Conservation (phyloP, 2,888 invertebrate species). For the Encarsia formosa region DNA sequence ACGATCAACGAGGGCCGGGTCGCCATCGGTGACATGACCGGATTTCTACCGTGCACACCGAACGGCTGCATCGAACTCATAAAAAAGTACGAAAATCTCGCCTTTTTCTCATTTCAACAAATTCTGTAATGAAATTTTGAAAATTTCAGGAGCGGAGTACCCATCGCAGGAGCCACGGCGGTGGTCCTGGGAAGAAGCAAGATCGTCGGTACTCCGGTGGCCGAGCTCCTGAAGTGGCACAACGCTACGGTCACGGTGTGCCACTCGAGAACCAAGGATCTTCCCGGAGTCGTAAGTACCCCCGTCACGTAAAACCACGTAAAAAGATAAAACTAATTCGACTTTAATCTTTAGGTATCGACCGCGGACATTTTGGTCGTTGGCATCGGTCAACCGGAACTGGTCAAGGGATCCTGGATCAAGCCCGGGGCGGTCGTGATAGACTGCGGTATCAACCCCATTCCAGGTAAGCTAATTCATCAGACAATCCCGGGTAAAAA, state of each 20-base stretch:
- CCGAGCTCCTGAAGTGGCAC: conserved; percentile 93
- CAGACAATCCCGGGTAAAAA: too few relatives aligned
- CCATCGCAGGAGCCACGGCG: conserved; percentile 77
- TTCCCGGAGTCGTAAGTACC: conserved; percentile 55
- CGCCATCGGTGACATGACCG: conserved; percentile 82
- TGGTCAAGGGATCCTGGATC: conserved; percentile 93
- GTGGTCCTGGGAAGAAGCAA: conserved; percentile 96
- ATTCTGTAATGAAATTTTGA: background rate
- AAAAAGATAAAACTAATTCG: too few relatives aligned
- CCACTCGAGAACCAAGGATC: conserved; percentile 87
- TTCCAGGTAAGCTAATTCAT: conserved; percentile 64
- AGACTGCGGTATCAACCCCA: conserved; percentile 95
- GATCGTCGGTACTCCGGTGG: conserved; percentile 94
- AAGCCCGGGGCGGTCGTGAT: conserved; percentile 98
- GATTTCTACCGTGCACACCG: conserved; percentile 95
- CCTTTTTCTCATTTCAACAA: background rate
- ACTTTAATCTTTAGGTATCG: conserved; percentile 60
- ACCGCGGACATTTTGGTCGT: conserved; percentile 95
- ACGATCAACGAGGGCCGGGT: conserved; percentile 91
- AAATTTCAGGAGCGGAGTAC: conserved; percentile 61
- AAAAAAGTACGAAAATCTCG: conserved; percentile 55
- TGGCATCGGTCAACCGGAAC: conserved; percentile 83
- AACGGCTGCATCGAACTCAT: conserved; percentile 92
- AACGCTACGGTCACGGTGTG: conserved; percentile 96
- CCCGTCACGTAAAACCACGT: too few relatives aligned